A percentile compares a stretch with the other conserved stretches of the same genome.
phyloP scores from a whole-genome alignment of 1,140 invertebrate genomes.

The Cotesia vestalis region DNA sequence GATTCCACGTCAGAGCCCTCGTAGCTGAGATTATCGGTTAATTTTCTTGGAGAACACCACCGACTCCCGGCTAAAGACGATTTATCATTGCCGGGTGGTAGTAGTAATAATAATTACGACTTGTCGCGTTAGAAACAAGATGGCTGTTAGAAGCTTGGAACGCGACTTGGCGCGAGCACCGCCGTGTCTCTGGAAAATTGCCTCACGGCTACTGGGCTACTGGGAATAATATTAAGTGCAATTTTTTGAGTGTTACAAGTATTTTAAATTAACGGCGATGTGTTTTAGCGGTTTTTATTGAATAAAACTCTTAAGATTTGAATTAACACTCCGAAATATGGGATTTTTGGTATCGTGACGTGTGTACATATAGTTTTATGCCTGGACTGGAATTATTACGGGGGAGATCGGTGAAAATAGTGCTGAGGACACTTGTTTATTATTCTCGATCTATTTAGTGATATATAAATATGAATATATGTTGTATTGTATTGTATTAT shows the following conservation, averaged over 20 bases:
- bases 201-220: background rate
- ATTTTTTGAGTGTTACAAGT: conserved; percentile 17
- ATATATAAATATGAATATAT: too few relatives aligned
- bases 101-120: too few relatives aligned
- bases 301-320: too few relatives aligned
- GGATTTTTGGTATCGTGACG: conserved; percentile 28
- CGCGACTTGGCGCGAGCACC: background rate
- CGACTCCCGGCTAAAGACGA: background rate
- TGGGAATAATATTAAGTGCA: conserved; percentile 28
- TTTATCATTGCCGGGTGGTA: background rate
- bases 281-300: background rate
- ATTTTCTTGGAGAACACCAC: background rate
- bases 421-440: background rate
- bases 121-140: too few relatives aligned
- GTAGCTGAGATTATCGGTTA: conserved; percentile 52
- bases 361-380: conserved; percentile 32
- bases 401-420: background rate
- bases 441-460: background rate
- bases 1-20: conserved; percentile 63
- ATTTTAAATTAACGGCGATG: background rate
- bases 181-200: background rate
- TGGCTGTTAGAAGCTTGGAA: background rate
- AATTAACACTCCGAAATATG: background rate
- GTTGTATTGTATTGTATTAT: too few relatives aligned
- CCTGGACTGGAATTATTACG: conserved; percentile 3